Percentiles rank a stretch among this genome's conserved stretches.
phyloP scores from a whole-genome alignment of 2,888 invertebrate species.

The Dasysyrphus tricinctus region DNA sequence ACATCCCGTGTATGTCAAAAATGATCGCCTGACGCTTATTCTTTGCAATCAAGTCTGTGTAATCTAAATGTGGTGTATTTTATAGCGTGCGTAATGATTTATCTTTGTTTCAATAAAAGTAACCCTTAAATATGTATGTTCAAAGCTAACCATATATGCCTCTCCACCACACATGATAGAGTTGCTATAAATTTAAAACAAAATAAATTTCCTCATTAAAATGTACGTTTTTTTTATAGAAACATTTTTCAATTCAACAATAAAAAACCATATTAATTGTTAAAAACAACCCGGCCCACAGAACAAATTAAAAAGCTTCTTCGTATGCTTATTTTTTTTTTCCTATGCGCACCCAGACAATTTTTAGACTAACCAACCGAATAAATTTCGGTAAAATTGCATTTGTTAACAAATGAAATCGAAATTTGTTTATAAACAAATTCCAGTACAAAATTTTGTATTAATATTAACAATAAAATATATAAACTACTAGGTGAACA shows the following conservation, averaged over 20 bases:
- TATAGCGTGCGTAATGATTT: too few relatives aligned
- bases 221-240: neutral
- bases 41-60: too few relatives aligned
- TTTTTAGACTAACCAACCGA: neutral
- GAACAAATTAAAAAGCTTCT: conserved; percentile 39
- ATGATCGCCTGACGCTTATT: too few relatives aligned
- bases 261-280: conserved; percentile 68
- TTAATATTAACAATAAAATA: conserved; percentile 78
- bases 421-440: conserved; percentile 75
- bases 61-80: too few relatives aligned
- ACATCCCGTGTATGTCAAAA: too few relatives aligned
- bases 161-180: neutral
- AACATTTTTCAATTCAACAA: conserved; percentile 37
- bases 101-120: too few relatives aligned
- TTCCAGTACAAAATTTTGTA: conserved; percentile 57
- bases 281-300: conserved; percentile 71
- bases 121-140: too few relatives aligned
- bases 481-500: conserved; percentile 77
- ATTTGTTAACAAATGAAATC: conserved; percentile 64
- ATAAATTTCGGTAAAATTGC: conserved; percentile 31
- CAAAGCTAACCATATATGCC: too few relatives aligned
- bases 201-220: neutral
- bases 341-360: neutral
- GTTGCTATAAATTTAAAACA: neutral
- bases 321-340: neutral